phyloP scores from a whole-genome alignment of 1,140 invertebrate genomes.

The Leptoteleia sp. region DNA sequence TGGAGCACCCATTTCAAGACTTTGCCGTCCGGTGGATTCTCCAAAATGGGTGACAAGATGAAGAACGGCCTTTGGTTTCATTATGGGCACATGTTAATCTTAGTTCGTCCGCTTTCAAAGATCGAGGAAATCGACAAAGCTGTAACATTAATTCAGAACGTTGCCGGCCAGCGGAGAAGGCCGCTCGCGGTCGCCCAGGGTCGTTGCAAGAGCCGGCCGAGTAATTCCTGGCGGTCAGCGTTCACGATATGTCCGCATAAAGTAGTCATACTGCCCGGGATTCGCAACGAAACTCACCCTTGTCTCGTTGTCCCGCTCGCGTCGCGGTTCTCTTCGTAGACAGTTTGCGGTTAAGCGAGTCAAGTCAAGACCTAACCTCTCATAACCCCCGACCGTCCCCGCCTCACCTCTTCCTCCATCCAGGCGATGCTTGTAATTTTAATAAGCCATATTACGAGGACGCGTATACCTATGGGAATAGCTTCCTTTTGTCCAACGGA shows the following conservation, averaged over 20 bases:
- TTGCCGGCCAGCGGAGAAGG: conserved; percentile 50
- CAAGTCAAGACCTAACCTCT: conserved; percentile 47
- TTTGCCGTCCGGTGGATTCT: no score
- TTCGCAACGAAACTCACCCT: conserved; percentile 66
- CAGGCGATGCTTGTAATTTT: conserved; percentile 77
- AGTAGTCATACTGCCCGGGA: conserved; percentile 69
- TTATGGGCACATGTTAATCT: conserved; percentile 69
- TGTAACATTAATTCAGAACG: conserved; percentile 79
- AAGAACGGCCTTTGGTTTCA: conserved; percentile 46
- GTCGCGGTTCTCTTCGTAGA: conserved; percentile 74
- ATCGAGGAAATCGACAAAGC: conserved; percentile 73
- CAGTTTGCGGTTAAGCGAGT: conserved; percentile 74
- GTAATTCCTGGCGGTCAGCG: conserved; percentile 78
- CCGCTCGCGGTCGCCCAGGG: conserved; percentile 67
- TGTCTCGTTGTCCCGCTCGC: conserved; percentile 57
- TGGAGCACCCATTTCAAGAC: conserved; percentile 9
- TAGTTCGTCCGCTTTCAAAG: conserved; percentile 63
- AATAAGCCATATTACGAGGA: conserved; percentile 79
- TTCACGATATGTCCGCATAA: conserved; percentile 72
- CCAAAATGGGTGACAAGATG: conserved; percentile 10
- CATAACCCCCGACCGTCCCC: conserved; percentile 19
- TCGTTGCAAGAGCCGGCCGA: conserved; percentile 66
- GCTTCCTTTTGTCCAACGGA: conserved; percentile 65
- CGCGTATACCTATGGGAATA: conserved; percentile 68
- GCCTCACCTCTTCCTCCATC: conserved; percentile 29